Base-by-base conservation (phyloP, 2,797 vertebrate species). In the Serranus cabrilla region DNA sequence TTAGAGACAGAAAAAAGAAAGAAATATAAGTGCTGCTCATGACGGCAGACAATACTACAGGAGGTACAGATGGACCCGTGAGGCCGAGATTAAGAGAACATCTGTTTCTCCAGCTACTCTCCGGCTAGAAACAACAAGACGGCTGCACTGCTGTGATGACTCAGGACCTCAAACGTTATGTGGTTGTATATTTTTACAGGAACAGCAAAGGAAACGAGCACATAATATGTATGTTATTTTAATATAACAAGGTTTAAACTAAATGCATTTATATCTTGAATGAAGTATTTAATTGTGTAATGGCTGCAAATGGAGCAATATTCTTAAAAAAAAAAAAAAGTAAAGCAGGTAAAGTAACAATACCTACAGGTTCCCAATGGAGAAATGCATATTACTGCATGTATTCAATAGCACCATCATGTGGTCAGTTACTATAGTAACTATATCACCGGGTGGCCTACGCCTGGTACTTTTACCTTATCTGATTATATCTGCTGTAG, bases 81-180 rank as follows among this genome's bases (percentile, higher is more conserved):
- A 87, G 80, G 63, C 64, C 23, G n/a, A 78, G 78, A 83, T 86
- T 82, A 79, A 68, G 60, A 76, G 58, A 88, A 68, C 89, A 87
- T 91, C 87, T 91, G 85, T 78, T 87, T 82, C 50, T 67, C 49
- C 34, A 69, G 73, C 61, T 72, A 74, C 71, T 65, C 57, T 47
- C 51, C 60, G n/a, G 4, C 42, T 45, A 25, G 39, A 79, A 69
- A 76, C 27, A 82, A 76, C 11, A 54, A 56, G 55, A 72, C 20
- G n/a, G 47, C 20, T 18, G 20, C 59, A 45, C 49, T 40, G 20
- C 50, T 71, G n/a, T 58, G 27, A 17, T 16, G 20, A 6, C 56
- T 16, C 4, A 1, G 13, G 31, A n/a, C 43, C 16, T 61, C 16
- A 23, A 50, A 52, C 7, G 20, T 10, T 0, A 45, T n/a, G 49